Base-by-base conservation (phyloP, 2,888 invertebrate species). In the Thysanoteuthis rhombus region DNA sequence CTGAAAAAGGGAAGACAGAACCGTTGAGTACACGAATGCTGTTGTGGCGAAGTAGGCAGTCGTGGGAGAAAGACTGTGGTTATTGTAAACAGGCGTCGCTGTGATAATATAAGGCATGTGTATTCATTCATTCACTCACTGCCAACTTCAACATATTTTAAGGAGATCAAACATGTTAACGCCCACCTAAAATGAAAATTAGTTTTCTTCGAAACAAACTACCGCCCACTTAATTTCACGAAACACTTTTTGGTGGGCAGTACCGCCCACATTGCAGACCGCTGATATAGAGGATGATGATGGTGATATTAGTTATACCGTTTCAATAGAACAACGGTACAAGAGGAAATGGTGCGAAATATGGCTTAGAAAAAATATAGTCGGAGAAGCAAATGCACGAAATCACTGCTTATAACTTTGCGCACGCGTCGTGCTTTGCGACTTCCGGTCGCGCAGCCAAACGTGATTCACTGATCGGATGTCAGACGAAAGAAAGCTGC, bases 391-490 rank as follows among this genome's bases (percentile, higher is more conserved):
- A 36, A 75, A n/a, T 4, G 75, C n/a, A 75, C 19, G 75, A n/a
- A 75, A 16, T 75, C n/a, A 36, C 16, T 75, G n/a, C 19, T 75
- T 75, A n/a, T 75, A n/a, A 75, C 75, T 75, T 16, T 75, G 75
- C n/a, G 75, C 75, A 75, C n/a, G 75, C n/a, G 75, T 75, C 75
- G 75, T 75, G 75, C 75, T n/a, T n/a, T 75, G n/a, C 75, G 75
- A 75, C 75, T 75, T 75, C 75, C 75, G 75, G n/a, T n/a, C 12
- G 75, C n/a, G 75, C 75, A 75, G 16, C 75, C 75, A 75, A 75
- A 75, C 75, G 75, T 75, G 75, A 75, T 75, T 75, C 75, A 75
- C 12, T 75, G 75, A 75, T 36, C 75, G 75, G 75, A 75, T 75
- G 75, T 75, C n/a, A n/a, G 75, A 75, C 75, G 75, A 75, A 75